Conservation (phyloP, 1,140 invertebrate species). For the Neotoxoptera formosana region DNA sequence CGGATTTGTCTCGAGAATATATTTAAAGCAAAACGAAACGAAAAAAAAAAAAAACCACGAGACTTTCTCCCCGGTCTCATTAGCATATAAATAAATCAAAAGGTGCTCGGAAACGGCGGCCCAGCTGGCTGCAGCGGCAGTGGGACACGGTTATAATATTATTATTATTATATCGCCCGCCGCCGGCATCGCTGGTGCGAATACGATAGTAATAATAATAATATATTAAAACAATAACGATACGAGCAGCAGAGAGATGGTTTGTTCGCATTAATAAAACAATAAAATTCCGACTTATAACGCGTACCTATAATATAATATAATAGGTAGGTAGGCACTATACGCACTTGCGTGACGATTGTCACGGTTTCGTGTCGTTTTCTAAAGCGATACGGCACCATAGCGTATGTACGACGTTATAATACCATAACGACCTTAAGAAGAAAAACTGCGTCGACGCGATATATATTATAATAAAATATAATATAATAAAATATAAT, state of each 20-base stretch:
- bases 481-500: not conserved
- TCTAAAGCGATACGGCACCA: not conserved
- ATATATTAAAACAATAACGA: conserved; percentile 12
- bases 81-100: conserved; percentile 52
- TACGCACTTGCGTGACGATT: conserved; percentile 28
- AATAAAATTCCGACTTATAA: not conserved
- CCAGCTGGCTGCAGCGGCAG: not conserved
- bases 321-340: not conserved
- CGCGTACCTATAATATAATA: too few relatives aligned
- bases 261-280: conserved; percentile 18
- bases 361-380: conserved; percentile 31
- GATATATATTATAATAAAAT: not conserved
- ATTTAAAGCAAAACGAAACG: not conserved
- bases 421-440: not conserved
- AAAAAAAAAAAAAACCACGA: conserved; percentile 22
- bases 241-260: conserved; percentile 4
- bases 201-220: not conserved
- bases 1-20: not conserved
- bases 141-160: not conserved
- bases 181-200: not conserved
- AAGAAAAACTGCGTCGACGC: not conserved
- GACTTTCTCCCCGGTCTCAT: conserved; percentile 46
- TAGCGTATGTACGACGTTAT: not conserved
- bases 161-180: not conserved
- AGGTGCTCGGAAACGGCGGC: conserved; percentile 24